Base-by-base conservation (phyloP, 2,113 vertebrate genomes). In the Bungarus multicinctus region DNA sequence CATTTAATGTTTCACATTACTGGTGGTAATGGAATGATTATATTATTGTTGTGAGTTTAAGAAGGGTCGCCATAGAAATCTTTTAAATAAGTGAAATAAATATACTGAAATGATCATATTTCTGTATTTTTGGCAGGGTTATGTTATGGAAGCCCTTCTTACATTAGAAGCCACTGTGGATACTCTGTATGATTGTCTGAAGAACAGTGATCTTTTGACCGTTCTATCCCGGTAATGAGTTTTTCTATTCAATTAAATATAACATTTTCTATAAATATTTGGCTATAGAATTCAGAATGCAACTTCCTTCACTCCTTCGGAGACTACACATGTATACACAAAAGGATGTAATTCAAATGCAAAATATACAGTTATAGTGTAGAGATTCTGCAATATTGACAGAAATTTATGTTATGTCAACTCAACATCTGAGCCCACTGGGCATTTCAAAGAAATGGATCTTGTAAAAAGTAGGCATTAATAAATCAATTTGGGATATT, bases 131-230 rank as follows among this genome's bases (percentile, higher is more conserved):
- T 95, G 64, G 8, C 93, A 99, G 99, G 99, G 99, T 14, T 99
- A 99, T 20, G 99, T 99, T 89, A 99, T 99, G 99, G 99, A 99
- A 96, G 98, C 99, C 4, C 97, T 99, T 81, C 97, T 99, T 85
- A 99, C 99, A 4, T 97, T 99, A 97, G 99, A 99, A 96, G 98
- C 99, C 12, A 99, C 99, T 2, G 99, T 99, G 96, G 99, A 99
- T 95, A 99, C 99, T 97, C 96, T 99, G 54, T 99, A 99, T 43
- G 99, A 99, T 85, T 99, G 99, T 96, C 97, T 99, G 95, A 99
- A 99, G 97, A 99, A 99, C 97, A 99, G 98, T 53, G 99, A 99
- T 95, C 98, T 99, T 57, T 97, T 99, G 97, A 98, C 99, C 0
- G 98, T 99, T 55, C 96, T 99, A 58, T 99, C 99, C 93, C 98